Percentiles rank a stretch among this genome's conserved stretches.
Evolutionary conservation across 2,888 invertebrate species (phyloP).

Genomic region (Lasioglossum vierecki): DNA sequence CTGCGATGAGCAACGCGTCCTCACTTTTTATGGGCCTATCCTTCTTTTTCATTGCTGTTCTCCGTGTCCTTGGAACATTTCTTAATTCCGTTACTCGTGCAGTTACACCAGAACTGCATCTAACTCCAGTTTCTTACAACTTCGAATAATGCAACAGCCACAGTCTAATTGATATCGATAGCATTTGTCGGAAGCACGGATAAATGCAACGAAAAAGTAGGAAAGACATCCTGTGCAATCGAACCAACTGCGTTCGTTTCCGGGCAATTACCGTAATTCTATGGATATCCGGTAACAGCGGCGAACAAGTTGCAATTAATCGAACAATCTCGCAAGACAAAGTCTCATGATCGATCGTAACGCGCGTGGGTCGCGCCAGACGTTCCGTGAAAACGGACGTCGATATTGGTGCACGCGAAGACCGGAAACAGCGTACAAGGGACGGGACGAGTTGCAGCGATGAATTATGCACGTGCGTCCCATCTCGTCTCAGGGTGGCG

Average conservation of each 20-base stretch:
- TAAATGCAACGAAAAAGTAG: neutral
- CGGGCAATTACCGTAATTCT: neutral
- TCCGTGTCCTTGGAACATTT: neutral
- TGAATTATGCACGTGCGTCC: neutral
- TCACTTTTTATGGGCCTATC: neutral
- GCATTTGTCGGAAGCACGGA: neutral
- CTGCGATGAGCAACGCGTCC: neutral
- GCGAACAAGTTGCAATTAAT: neutral
- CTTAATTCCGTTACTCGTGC: neutral
- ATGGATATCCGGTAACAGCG: neutral
- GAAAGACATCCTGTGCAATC: neutral
- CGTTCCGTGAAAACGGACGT: slow-evolving; percentile 37
- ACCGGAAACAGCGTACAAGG: slow-evolving; percentile 38
- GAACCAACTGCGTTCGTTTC: neutral
- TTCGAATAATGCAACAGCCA: neutral
- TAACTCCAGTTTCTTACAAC: neutral
- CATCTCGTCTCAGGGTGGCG: neutral
- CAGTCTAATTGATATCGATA: no score
- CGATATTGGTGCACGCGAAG: slow-evolving; percentile 26
- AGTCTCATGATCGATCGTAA: neutral
- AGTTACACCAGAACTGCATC: neutral
- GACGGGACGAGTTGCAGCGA: slow-evolving; percentile 24
- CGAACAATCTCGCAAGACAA: neutral
- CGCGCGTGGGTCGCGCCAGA: neutral
- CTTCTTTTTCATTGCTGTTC: neutral